Conservation (phyloP, 2,113 vertebrate species). For the Podarcis cretensis region DNA sequence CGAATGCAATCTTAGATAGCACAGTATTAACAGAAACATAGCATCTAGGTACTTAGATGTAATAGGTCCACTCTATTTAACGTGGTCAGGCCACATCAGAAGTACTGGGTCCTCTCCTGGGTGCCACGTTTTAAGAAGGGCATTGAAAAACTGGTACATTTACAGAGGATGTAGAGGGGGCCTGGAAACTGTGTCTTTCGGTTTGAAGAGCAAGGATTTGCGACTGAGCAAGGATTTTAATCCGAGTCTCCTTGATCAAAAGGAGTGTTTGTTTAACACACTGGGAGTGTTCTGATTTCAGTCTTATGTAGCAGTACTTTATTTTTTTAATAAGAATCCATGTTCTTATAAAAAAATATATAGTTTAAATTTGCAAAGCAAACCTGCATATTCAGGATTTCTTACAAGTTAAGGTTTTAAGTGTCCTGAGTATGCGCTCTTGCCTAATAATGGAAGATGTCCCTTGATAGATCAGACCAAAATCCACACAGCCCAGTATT, state of each 20-base stretch:
- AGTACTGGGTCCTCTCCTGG: too few relatives aligned
- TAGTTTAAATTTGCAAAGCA: neutral
- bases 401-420: neutral
- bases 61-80: too few relatives aligned
- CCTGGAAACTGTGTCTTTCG: too few relatives aligned
- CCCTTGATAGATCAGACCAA: neutral
- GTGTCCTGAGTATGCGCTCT: neutral
- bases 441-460: neutral
- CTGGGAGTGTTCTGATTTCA: neutral
- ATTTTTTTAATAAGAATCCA: neutral
- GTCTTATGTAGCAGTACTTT: neutral
- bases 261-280: neutral
- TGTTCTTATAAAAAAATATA: neutral
- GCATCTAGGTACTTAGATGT: too few relatives aligned
- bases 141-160: too few relatives aligned
- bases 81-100: too few relatives aligned
- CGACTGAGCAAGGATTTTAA: neutral
- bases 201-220: too few relatives aligned
- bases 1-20: too few relatives aligned
- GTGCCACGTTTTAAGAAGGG: too few relatives aligned
- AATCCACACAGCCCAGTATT: neutral
- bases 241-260: neutral
- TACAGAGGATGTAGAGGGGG: too few relatives aligned
- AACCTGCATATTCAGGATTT: neutral
- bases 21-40: too few relatives aligned